Conservation (phyloP, 2,797 vertebrate species). For the Onychomys torridus region DNA sequence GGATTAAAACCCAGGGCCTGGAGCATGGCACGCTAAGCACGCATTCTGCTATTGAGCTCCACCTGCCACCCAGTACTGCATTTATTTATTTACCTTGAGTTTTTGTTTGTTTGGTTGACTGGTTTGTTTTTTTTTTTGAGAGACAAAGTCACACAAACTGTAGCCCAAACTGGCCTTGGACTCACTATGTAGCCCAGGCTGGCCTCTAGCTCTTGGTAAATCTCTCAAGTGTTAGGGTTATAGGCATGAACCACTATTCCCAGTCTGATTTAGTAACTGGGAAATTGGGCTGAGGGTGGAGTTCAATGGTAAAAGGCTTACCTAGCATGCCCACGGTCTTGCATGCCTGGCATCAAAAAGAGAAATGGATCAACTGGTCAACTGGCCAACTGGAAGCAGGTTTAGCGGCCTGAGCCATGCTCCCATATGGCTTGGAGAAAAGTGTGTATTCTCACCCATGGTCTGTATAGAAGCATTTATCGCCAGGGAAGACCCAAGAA, state of each 20-base stretch:
- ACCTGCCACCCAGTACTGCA: background rate
- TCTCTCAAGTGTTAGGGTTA: background rate
- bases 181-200: background rate
- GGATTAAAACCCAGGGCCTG: background rate
- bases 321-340: background rate
- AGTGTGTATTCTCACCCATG: background rate
- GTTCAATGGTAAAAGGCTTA: background rate
- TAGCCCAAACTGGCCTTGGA: background rate
- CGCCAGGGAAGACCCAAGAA: constrained; percentile 1
- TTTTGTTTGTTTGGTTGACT: background rate
- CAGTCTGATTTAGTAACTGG: background rate
- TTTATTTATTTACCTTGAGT: background rate
- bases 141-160: background rate
- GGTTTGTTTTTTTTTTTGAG: background rate
- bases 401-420: background rate
- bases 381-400: background rate
- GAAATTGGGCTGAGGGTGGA: background rate
- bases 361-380: background rate
- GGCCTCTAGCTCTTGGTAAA: background rate
- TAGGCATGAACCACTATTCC: background rate
- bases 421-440: background rate
- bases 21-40: background rate
- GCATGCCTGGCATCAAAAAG: background rate
- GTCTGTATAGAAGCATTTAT: background rate
- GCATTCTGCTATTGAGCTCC: background rate